Evolutionary conservation across 2,113 vertebrate genomes (phyloP).

Genomic region (Pelecanoides urinatrix): DNA sequence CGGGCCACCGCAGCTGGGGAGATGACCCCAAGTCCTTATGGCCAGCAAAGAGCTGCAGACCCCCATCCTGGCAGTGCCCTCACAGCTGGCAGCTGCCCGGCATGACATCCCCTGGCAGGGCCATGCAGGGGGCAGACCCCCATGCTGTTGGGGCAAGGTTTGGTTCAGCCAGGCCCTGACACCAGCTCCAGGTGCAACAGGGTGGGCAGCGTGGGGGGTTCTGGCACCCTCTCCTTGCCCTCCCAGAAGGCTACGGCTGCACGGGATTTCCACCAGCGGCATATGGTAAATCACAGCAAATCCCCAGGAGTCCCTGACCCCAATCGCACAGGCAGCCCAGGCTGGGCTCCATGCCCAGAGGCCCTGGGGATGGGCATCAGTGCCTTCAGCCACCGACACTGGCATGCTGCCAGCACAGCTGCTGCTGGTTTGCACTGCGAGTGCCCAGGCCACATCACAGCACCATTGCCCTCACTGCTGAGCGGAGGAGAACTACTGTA

Average conservation of each 20-base stretch:
- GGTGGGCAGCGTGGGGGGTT: rapidly evolving
- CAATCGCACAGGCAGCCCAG: background rate
- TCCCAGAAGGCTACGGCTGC: background rate
- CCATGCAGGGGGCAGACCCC: background rate
- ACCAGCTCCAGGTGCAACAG: background rate
- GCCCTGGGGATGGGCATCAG: background rate
- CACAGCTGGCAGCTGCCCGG: background rate
- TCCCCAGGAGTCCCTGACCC: background rate
- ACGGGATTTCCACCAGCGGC: background rate
- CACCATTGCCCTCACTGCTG: rapidly evolving
- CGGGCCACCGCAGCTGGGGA: background rate
- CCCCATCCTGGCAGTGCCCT: background rate
- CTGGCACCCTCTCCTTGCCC: rapidly evolving
- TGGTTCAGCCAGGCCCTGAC: background rate
- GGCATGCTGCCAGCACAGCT: background rate
- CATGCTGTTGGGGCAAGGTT: rapidly evolving
- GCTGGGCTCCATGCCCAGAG: background rate
- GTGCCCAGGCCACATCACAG: rapidly evolving
- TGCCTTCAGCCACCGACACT: rapidly evolving
- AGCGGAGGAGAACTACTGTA: background rate
- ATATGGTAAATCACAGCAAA: background rate
- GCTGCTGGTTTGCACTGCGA: background rate
- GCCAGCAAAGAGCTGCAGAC: background rate
- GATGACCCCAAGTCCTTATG: background rate
- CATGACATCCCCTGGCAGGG: rapidly evolving